Base-by-base conservation (phyloP, 1,140 invertebrate genomes). In the Delia radicum region DNA sequence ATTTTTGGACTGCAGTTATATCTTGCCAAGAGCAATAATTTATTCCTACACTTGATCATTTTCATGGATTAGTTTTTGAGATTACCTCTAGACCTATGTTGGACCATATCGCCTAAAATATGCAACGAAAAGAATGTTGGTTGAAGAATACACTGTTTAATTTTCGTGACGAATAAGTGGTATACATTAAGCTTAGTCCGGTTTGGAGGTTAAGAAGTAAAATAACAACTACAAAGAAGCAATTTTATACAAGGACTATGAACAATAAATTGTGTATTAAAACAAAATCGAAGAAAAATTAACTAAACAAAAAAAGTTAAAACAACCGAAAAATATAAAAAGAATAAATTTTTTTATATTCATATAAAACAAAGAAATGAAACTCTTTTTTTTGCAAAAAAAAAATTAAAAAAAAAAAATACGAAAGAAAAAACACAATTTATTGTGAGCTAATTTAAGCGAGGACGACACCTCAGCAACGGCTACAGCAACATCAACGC, bases 381-480 rank as follows among this genome's bases (percentile, higher is more conserved):
- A 42, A n/a, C n/a, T n/a, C n/a, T n/a, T n/a, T n/a, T n/a, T n/a
- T n/a, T n/a, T n/a, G n/a, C n/a, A n/a, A n/a, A 37, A 37, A 37
- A 37, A 37, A 3, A 37, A 37, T 37, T 3, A 3, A 37, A 37
- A 37, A n/a, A n/a, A n/a, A n/a, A 61, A 61, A 61, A 61, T 3
- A 26, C 6, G 10, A n/a, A 61, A 18, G 24, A 24, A 69, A 27
- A 69, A 72, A 15, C 37, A 72, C 69, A 72, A 72, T 72, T 72
- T 72, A 72, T 72, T 72, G 78, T 75, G 75, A 79, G 82, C 81
- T 83, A 83, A 83, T 83, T 83, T 83, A 83, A 83, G 81, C 82
- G 81, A 83, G 81, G 81, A 83, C 81, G 82, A 83, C 81, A 83
- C 81, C 81, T 83, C 82, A 83, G 81, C 82, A 83, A 48, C 42